Percentiles rank a stretch among this genome's conserved stretches.
phyloP scores from a whole-genome alignment of 53 echinoderm and acorn worm species.

The Luidia sarsii region DNA sequence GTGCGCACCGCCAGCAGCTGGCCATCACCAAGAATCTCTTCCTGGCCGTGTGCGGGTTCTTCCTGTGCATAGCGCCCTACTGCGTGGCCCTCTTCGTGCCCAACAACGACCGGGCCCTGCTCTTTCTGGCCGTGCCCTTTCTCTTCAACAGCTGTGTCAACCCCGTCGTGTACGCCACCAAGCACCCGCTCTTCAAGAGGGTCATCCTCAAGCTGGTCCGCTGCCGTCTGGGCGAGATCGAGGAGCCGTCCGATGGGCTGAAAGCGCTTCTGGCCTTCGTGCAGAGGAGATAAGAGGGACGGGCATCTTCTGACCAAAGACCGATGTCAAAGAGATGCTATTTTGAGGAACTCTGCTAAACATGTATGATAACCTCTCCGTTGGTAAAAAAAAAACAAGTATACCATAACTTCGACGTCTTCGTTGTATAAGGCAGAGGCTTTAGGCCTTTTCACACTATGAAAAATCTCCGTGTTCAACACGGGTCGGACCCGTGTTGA shows the following conservation, averaged over 20 bases:
- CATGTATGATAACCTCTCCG: no score
- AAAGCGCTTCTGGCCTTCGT: constrained; percentile 4
- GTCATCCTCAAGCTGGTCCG: constrained; percentile 40
- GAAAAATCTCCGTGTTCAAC: no score
- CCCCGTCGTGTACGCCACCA: constrained; percentile 61
- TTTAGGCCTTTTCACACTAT: no score
- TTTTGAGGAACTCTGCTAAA: no score
- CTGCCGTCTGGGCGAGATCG: constrained; percentile 29
- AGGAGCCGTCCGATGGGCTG: constrained; percentile 33
- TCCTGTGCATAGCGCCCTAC: constrained; percentile 62
- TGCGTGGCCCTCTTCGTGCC: constrained; percentile 56
- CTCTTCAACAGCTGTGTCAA: constrained; percentile 59
- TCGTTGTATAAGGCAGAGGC: no score
- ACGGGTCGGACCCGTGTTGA: no score
- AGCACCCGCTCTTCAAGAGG: constrained; percentile 65
- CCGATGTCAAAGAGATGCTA: no score
- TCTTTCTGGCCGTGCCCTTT: constrained; percentile 39
- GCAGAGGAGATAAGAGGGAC: no score
- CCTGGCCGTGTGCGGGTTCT: constrained; percentile 55
- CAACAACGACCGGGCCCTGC: constrained; percentile 47
- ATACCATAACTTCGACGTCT: no score
- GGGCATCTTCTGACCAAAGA: no score
- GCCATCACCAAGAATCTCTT: constrained; percentile 74
- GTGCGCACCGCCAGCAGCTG: constrained; percentile 49
- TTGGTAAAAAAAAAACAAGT: no score